Conservation (phyloP, 2,888 invertebrate genomes). For the Folsomia manolachei region DNA sequence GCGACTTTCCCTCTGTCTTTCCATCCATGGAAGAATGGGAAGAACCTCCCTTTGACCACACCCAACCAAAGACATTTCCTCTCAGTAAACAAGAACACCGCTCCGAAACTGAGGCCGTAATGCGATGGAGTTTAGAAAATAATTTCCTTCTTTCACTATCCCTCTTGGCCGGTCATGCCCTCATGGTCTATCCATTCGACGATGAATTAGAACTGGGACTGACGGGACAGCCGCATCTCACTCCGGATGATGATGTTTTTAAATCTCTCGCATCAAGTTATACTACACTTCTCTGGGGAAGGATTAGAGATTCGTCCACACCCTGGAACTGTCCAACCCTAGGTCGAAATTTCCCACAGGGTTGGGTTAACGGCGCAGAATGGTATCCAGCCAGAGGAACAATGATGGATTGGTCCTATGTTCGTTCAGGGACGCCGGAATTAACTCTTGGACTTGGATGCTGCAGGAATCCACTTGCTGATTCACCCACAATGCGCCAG, state of each 20-base stretch:
- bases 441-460: constrained; percentile 61
- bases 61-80: too few relatives aligned
- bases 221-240: constrained; percentile 27
- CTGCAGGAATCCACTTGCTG: constrained; percentile 57
- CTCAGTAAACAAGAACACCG: background rate
- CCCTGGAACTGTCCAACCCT: constrained; percentile 41
- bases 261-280: constrained; percentile 40
- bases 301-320: background rate
- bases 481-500: background rate
- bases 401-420: constrained; percentile 64
- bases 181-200: constrained; percentile 44
- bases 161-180: constrained; percentile 38
- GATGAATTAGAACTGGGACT: background rate
- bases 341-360: constrained; percentile 53
- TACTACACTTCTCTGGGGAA: constrained; percentile 19
- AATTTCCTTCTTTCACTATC: constrained; percentile 44
- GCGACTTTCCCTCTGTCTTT: constrained; percentile 45
- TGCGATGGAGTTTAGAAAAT: constrained; percentile 39
- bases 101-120: constrained; percentile 45
- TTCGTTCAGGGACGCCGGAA: constrained; percentile 58
- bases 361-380: constrained; percentile 61
- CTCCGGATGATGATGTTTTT: constrained; percentile 46
- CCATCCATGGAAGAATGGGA: constrained; percentile 14
- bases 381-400: constrained; percentile 58
- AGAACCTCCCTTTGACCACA: background rate